These are phyloP conservation scores for Plotosus lineatus DNA, from an alignment of 2,113 vertebrate species.

Conservation along the genomic window DNA sequence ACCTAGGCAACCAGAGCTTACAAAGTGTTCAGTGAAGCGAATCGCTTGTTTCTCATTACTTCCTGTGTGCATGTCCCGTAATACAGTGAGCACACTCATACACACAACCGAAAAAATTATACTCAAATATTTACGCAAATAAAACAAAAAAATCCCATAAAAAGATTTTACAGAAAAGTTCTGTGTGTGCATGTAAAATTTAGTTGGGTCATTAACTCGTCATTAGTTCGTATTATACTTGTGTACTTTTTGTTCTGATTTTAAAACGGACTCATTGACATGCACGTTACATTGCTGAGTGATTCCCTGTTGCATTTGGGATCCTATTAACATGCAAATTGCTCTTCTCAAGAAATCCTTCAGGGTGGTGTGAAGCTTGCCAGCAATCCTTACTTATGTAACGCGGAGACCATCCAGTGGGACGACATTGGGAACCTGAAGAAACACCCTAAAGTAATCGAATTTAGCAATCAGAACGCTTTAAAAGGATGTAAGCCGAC, in stretches of 20 bases:
- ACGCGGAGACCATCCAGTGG: slow-evolving; percentile 87
- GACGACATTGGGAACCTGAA: slow-evolving; percentile 77
- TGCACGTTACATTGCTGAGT: not conserved
- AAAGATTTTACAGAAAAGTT: too few relatives aligned
- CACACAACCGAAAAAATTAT: too few relatives aligned
- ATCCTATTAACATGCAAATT: not conserved
- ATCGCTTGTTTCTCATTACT: too few relatives aligned
- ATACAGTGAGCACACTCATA: too few relatives aligned
- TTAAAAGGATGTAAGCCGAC: not conserved
- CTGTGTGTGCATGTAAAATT: not conserved
- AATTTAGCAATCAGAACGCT: not conserved
- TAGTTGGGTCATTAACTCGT: not conserved
- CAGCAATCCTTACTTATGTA: slow-evolving; percentile 79
- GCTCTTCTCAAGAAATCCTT: slow-evolving; percentile 81
- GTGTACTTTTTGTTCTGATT: not conserved
- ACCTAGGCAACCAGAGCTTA: too few relatives aligned
- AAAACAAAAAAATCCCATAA: too few relatives aligned
- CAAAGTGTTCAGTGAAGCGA: too few relatives aligned
- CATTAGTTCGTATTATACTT: not conserved
- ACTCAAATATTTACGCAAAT: too few relatives aligned
- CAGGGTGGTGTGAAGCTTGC: slow-evolving; percentile 82
- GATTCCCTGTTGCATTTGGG: not conserved
- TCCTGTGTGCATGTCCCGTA: too few relatives aligned
- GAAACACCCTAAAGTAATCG: slow-evolving; percentile 48
- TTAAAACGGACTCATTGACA: not conserved